Percentiles rank a stretch among this genome's conserved stretches.
These are phyloP conservation scores for Drosophila sp. DNA, from an alignment of 1,140 invertebrate species.

Conservation along the genomic window DNA sequence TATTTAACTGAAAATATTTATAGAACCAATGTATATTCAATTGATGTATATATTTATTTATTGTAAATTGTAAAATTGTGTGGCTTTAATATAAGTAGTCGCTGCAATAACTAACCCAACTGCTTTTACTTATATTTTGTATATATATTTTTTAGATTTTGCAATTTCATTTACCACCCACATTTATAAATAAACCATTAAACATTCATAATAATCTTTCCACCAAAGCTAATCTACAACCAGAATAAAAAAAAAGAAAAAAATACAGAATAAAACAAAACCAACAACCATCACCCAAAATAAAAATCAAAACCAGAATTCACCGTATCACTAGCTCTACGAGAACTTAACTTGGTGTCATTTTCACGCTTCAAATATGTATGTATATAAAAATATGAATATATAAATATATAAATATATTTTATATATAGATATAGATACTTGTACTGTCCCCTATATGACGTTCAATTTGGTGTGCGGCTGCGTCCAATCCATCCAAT, in stretches of 20 bases:
- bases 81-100: neutral
- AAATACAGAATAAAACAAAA: conserved; percentile 34
- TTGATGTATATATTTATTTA: neutral
- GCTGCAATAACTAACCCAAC: neutral
- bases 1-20: neutral
- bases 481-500: conserved; percentile 60
- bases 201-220: conserved; percentile 57
- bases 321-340: conserved; percentile 82
- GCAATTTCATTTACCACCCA: conserved; percentile 40
- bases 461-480: conserved; percentile 68
- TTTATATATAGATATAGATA: conserved; percentile 6
- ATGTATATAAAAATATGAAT: conserved; percentile 23
- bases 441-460: conserved; percentile 37
- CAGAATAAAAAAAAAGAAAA: conserved; percentile 50
- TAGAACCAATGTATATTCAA: neutral
- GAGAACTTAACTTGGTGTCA: conserved; percentile 81
- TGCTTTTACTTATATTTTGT: conserved; percentile 9
- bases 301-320: conserved; percentile 55
- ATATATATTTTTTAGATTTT: conserved; percentile 22
- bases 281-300: conserved; percentile 67
- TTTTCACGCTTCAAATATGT: conserved; percentile 77
- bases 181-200: conserved; percentile 45
- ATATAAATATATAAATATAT: conserved; percentile 21
- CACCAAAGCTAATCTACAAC: conserved; percentile 70
- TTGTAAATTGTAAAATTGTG: neutral